A percentile compares a stretch with the other conserved stretches of the same genome.
These are phyloP conservation scores for Thamnophis elegans DNA, from an alignment of 2,797 vertebrate genomes.

Conservation along the genomic window DNA sequence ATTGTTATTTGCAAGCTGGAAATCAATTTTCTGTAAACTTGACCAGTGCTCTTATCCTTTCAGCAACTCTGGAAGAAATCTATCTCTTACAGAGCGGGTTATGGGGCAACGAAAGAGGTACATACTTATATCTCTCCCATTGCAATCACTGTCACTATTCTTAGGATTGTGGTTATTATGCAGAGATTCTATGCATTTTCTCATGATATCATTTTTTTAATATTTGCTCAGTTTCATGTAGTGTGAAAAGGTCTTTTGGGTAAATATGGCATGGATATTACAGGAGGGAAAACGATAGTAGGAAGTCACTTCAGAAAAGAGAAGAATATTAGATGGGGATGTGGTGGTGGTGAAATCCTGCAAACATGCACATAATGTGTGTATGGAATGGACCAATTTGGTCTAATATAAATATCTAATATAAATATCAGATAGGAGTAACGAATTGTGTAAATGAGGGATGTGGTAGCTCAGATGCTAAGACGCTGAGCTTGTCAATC, in stretches of 20 bases:
- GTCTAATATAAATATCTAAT: background rate
- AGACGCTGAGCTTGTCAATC: too few species aligned
- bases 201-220: background rate
- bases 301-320: background rate
- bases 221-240: conserved; percentile 9
- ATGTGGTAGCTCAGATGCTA: too few species aligned
- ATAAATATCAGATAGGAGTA: background rate
- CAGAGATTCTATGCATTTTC: conserved; percentile 9
- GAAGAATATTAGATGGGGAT: background rate
- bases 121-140: conserved; percentile 32
- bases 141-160: conserved; percentile 25
- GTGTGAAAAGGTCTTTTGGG: background rate
- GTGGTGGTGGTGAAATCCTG: background rate
- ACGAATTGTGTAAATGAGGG: background rate
- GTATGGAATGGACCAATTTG: background rate
- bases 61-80: conserved; percentile 38
- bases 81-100: conserved; percentile 34
- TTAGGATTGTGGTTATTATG: conserved; percentile 8
- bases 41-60: conserved; percentile 35
- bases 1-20: conserved; percentile 27
- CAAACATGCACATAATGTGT: background rate
- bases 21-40: conserved; percentile 36
- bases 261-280: background rate
- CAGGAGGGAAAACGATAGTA: background rate
- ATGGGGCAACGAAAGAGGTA: conserved; percentile 24